Evolutionary conservation across 1,140 invertebrate species (phyloP).

Genomic region (Drosophila rhopaloa): DNA sequence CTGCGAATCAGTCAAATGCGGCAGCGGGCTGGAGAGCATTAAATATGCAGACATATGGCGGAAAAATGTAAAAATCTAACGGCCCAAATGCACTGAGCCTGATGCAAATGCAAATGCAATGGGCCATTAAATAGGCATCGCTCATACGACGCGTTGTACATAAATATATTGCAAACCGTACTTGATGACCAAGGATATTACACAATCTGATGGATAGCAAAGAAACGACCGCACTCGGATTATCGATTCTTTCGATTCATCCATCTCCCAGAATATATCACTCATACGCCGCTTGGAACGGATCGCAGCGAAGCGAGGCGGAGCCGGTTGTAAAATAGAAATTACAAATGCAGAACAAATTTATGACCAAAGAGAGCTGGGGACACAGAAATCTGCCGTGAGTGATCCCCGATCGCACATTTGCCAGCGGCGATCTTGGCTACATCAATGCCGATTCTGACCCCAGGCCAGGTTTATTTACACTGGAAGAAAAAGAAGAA

Average conservation of each 20-base stretch:
- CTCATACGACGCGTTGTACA: slow-evolving; percentile 52
- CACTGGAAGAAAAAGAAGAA: slow-evolving; percentile 1
- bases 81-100: slow-evolving; percentile 28
- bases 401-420: slow-evolving; percentile 52
- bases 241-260: slow-evolving; percentile 37
- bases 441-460: slow-evolving; percentile 17
- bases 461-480: slow-evolving; percentile 25
- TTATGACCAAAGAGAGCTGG: slow-evolving; percentile 30
- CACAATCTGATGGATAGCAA: slow-evolving; percentile 37
- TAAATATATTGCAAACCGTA: slow-evolving; percentile 41
- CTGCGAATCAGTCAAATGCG: slow-evolving; percentile 68
- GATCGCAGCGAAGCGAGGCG: not conserved
- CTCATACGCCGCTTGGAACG: slow-evolving; percentile 37
- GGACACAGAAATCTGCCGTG: slow-evolving; percentile 29
- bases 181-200: slow-evolving; percentile 44
- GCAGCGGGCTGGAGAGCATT: slow-evolving; percentile 26
- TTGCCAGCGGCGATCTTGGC: slow-evolving; percentile 31
- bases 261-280: slow-evolving; percentile 42
- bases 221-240: slow-evolving; percentile 5
- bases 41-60: slow-evolving; percentile 63
- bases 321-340: slow-evolving; percentile 50
- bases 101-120: slow-evolving; percentile 47
- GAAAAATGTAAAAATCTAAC: slow-evolving; percentile 51
- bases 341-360: slow-evolving; percentile 55
- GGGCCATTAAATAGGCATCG: slow-evolving; percentile 49